Evolutionary conservation across 1,140 invertebrate genomes (phyloP).

Genomic region (Achroia grisella): DNA sequence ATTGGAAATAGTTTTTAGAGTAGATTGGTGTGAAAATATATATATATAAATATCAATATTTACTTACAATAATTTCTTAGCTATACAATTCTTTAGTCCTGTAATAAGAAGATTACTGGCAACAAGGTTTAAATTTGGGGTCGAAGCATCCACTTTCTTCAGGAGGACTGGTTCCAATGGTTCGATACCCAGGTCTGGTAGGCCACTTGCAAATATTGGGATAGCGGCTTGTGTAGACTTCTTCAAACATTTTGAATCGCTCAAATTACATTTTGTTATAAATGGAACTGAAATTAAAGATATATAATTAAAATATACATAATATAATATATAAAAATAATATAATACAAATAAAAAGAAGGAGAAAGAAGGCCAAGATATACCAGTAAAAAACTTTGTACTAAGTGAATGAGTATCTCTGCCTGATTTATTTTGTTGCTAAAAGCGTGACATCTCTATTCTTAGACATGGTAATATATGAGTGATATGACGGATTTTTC

Average conservation of each 20-base stretch:
- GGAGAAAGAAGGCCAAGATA: no score
- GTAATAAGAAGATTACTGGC: slow-evolving; percentile 20
- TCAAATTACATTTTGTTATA: slow-evolving; percentile 28
- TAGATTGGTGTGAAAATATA: no score
- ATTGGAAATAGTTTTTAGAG: no score
- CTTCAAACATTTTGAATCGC: slow-evolving; percentile 31
- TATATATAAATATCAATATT: not conserved
- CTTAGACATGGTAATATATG: no score
- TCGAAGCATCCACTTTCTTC: slow-evolving; percentile 24
- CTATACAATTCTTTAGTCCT: slow-evolving; percentile 24
- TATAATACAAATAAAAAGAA: no score
- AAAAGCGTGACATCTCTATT: no score
- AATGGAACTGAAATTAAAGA: slow-evolving; percentile 15
- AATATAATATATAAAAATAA: no score
- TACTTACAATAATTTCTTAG: slow-evolving; percentile 30
- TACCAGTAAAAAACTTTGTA: no score
- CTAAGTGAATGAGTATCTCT: no score
- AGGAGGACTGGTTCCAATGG: slow-evolving; percentile 26
- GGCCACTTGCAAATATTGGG: slow-evolving; percentile 23
- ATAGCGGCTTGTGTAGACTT: slow-evolving; percentile 18
- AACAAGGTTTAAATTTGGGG: slow-evolving; percentile 21
- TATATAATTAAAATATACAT: no score
- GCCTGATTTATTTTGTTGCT: no score
- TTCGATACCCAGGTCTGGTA: slow-evolving; percentile 27
- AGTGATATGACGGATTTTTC: no score